Percentiles rank a stretch among this genome's conserved stretches.
Conservation (phyloP, 2,797 vertebrate genomes). For the Cuniculus paca region DNA sequence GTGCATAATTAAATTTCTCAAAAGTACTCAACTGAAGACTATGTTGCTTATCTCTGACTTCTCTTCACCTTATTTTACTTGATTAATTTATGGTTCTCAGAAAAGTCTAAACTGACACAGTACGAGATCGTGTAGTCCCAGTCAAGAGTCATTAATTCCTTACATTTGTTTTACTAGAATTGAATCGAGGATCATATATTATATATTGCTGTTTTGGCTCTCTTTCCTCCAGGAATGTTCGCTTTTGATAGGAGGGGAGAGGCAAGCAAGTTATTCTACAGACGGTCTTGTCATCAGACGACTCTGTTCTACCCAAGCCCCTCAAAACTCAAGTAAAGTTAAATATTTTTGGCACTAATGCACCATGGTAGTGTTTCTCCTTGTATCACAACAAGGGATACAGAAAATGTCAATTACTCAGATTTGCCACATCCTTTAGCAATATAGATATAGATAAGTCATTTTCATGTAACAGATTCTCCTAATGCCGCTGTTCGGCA, state of each 20-base stretch:
- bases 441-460: neutral
- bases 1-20: neutral
- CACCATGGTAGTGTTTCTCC: neutral
- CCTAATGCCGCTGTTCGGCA: neutral
- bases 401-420: neutral
- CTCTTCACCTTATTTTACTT: neutral
- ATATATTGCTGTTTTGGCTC: neutral
- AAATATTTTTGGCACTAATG: neutral
- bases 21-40: neutral
- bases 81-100: neutral
- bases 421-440: neutral
- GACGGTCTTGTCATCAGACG: neutral
- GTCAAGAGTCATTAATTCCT: neutral
- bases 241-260: neutral
- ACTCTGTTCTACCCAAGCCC: neutral
- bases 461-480: neutral
- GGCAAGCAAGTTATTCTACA: neutral
- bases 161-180: neutral
- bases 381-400: neutral
- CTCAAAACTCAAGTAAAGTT: neutral
- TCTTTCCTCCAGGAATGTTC: neutral
- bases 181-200: neutral
- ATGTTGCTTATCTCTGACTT: neutral
- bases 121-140: neutral
- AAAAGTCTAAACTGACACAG: neutral